Conservation (phyloP, 2,888 invertebrate genomes). For the Acanthosepion pharaonis region DNA sequence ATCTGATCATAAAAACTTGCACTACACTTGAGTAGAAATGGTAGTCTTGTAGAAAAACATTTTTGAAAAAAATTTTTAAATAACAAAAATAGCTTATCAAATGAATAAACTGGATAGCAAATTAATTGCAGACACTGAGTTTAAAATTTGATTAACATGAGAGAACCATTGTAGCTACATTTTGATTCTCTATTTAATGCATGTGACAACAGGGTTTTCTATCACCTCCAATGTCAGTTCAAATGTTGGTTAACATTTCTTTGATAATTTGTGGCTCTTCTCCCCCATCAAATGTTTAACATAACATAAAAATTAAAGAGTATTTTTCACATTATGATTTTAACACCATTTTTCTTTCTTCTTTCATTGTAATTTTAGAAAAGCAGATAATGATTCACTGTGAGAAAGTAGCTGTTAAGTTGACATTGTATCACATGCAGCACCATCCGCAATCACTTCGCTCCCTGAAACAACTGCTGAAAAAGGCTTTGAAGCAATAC, state of each 20-base stretch:
- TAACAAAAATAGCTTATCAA: too few species aligned
- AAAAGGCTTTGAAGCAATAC: slow-evolving; percentile 60
- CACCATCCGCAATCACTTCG: slow-evolving; percentile 57
- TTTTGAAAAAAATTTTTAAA: too few species aligned
- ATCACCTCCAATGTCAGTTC: too few species aligned
- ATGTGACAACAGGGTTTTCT: background rate
- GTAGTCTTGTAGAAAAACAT: too few species aligned
- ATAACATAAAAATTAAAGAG: background rate
- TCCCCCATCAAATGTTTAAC: too few species aligned
- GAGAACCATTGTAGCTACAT: too few species aligned
- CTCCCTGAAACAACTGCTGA: slow-evolving; percentile 59
- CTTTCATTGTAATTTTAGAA: background rate
- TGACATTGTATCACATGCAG: slow-evolving; percentile 64
- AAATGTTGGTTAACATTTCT: background rate
- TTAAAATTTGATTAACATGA: too few species aligned
- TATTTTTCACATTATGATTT: background rate
- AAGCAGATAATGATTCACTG: slow-evolving; percentile 42
- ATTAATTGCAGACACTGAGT: too few species aligned
- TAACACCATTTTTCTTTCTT: background rate
- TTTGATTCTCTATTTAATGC: background rate
- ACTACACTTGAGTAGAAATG: too few species aligned
- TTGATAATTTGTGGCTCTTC: too few species aligned
- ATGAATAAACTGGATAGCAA: too few species aligned
- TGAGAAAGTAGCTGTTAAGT: slow-evolving; percentile 51
- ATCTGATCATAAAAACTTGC: too few species aligned